phyloP scores from a whole-genome alignment of 2,888 invertebrate genomes.

The Archips xylosteana region DNA sequence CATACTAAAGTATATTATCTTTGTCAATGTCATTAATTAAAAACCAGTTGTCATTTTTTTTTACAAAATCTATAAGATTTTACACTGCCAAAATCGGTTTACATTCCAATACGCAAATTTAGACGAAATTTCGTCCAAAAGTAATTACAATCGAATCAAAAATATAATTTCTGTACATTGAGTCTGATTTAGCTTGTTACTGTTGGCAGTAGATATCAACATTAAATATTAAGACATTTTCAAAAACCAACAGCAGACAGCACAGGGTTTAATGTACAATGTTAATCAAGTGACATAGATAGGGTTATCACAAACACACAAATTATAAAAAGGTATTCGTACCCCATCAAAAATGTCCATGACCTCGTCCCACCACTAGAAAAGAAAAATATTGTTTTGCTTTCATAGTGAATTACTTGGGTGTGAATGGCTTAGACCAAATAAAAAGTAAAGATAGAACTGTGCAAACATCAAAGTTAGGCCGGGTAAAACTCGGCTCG shows the following conservation, averaged over 20 bases:
- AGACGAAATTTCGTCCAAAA: background rate
- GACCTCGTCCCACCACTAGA: conserved; percentile 98
- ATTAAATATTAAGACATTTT: conserved; percentile 24
- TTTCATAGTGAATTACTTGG: conserved; percentile 38
- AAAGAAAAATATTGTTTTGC: conserved; percentile 85
- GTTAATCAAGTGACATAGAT: conserved; percentile 47
- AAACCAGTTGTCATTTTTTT: background rate
- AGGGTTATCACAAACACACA: conserved; percentile 67
- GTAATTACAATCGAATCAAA: background rate
- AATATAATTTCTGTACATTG: background rate
- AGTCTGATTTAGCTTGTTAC: background rate
- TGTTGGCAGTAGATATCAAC: background rate
- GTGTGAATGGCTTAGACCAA: conserved; percentile 4
- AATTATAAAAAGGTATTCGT: conserved; percentile 86
- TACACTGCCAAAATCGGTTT: background rate
- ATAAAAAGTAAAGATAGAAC: too few species aligned
- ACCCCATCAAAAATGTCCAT: conserved; percentile 98
- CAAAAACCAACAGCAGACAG: conserved; percentile 39
- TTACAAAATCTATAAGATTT: background rate
- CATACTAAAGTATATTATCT: too few species aligned
- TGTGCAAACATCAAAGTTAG: too few species aligned
- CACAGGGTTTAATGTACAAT: conserved; percentile 42
- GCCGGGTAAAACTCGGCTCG: too few species aligned
- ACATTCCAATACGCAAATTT: background rate
- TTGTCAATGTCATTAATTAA: too few species aligned